Evolutionary conservation across 2,888 invertebrate species (phyloP), one percentile per base, ranked within the genome.

Genomic region (Alsophila aescularia): DNA sequence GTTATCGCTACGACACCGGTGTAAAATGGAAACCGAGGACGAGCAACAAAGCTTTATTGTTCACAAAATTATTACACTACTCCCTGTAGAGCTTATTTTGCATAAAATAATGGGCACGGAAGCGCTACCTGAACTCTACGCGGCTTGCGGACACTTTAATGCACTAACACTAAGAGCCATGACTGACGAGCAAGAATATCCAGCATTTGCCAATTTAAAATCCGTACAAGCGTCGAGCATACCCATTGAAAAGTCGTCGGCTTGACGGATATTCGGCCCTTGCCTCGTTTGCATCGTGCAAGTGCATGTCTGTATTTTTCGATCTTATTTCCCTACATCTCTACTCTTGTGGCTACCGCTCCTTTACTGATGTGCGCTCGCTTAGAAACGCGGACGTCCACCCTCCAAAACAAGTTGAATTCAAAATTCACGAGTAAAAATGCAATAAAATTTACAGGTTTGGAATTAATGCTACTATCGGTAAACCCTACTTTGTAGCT

Each of bases 81-180:
- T 75, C 65, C 55, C 67, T 70, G 68, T 72, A 67, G 65, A 69
- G 80, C 69, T 81, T 81, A 78, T 79, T 87, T 83, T 83, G 79
- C 85, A 85, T 86, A 85, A 83, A 85, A 83, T 85, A 86, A 85
- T 83, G 76, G 76, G 52, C 60, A 53, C 70, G 67, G 68, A 73
- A 75, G 66, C 69, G 63, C 69, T 73, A 79, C 77, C 77, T 80
- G 75, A 67, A 61, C 55, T 73, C 67, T 59, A 53, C 52, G 63
- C 52, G 60, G 72, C 64, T 64, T 64, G 68, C 69, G 67, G 79
- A 82, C 79, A 78, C 73, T 79, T 81, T 83, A 83, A 83, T 85
- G 82, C 83, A 82, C 79, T 83, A 80, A 80, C 69, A 69, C 67
- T 69, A 75, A 69, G 69, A 78, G 73, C 70, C 75, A 71, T 63